Percentiles rank a stretch among this genome's conserved stretches.
These are phyloP conservation scores for Brachylomia viminalis DNA, from an alignment of 2,888 invertebrate species.

Conservation along the genomic window DNA sequence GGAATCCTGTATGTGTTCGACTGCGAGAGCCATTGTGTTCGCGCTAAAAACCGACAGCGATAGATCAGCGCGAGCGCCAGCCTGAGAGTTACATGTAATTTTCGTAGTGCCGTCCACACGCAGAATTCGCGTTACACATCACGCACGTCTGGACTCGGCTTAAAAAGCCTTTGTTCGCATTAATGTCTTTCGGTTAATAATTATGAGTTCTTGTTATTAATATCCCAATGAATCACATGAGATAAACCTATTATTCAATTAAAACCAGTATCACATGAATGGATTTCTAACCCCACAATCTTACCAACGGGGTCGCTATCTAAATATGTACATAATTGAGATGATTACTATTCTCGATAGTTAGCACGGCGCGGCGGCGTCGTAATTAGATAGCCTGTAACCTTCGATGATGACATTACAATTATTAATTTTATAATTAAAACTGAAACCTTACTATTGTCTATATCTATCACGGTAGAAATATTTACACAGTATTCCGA, in stretches of 20 bases:
- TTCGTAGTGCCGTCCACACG: too few species aligned
- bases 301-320: constrained; percentile 26
- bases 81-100: too few species aligned
- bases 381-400: constrained; percentile 50
- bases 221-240: constrained; percentile 41
- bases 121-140: not conserved
- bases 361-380: constrained; percentile 34
- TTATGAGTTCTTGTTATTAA: constrained; percentile 12
- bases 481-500: not conserved
- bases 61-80: too few species aligned
- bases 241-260: constrained; percentile 36
- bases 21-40: too few species aligned
- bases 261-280: constrained; percentile 12
- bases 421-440: constrained; percentile 41
- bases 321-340: constrained; percentile 47
- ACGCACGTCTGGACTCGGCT: not conserved
- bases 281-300: constrained; percentile 35
- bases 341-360: constrained; percentile 43
- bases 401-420: constrained; percentile 44
- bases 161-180: not conserved
- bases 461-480: constrained; percentile 4
- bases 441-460: constrained; percentile 44
- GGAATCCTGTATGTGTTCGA: too few species aligned
- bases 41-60: too few species aligned
- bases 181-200: not conserved